phyloP scores from a whole-genome alignment of 1,140 invertebrate genomes.

The Heliconius melpomene region DNA sequence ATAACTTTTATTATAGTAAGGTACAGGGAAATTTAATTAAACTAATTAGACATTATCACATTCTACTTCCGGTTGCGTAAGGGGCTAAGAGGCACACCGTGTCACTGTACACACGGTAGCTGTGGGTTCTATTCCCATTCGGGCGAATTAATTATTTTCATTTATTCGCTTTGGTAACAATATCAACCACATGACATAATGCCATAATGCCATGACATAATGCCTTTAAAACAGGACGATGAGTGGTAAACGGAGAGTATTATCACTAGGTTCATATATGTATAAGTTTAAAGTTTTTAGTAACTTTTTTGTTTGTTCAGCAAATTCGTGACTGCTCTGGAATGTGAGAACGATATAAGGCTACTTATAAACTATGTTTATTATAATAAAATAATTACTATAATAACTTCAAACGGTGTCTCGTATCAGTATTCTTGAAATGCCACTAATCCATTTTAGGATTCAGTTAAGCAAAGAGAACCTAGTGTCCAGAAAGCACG shows the following conservation, averaged over 20 bases:
- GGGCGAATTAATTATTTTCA: too few relatives aligned
- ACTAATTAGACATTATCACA: background rate
- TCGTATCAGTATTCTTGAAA: too few relatives aligned
- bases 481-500: too few relatives aligned
- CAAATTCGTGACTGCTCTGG: slow-evolving; percentile 13
- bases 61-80: background rate
- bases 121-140: too few relatives aligned
- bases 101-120: too few relatives aligned
- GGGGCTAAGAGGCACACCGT: too few relatives aligned
- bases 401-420: too few relatives aligned
- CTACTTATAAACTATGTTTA: background rate
- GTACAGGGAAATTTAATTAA: background rate
- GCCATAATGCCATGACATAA: background rate
- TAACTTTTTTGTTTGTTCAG: background rate
- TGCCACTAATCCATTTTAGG: too few relatives aligned
- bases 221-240: background rate
- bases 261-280: background rate
- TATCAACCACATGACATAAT: background rate
- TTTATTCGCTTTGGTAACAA: too few relatives aligned
- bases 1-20: background rate
- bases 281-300: background rate
- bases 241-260: background rate
- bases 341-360: slow-evolving; percentile 7
- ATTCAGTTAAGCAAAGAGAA: too few relatives aligned
- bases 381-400: background rate